phyloP scores from a whole-genome alignment of 2,888 invertebrate species.

The Julus scanicus region DNA sequence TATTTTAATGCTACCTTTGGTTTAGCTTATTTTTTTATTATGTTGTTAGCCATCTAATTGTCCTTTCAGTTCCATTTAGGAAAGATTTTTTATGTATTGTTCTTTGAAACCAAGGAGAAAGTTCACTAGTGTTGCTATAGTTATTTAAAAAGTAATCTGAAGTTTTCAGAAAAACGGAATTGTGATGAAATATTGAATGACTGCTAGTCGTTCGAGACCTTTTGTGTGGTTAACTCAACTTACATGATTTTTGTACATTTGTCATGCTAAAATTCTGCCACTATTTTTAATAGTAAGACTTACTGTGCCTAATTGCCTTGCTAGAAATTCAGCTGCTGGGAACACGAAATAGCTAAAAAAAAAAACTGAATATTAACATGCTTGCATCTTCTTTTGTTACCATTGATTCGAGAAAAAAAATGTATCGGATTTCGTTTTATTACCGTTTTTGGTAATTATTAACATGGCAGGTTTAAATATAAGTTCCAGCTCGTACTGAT shows the following conservation, averaged over 20 bases:
- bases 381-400: not conserved
- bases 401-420: not conserved
- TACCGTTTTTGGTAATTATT: not conserved
- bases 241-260: not conserved
- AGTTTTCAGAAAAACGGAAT: not conserved
- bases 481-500: not conserved
- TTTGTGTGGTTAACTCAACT: not conserved
- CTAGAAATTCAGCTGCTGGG: not conserved
- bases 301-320: conserved; percentile 24
- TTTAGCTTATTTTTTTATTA: not conserved
- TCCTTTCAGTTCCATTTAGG: not conserved
- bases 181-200: not conserved
- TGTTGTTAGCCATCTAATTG: not conserved
- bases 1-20: not conserved
- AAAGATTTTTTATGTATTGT: not conserved
- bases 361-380: not conserved
- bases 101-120: not conserved
- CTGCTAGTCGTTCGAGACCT: not conserved
- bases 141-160: not conserved
- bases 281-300: conserved; percentile 20
- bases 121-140: not conserved
- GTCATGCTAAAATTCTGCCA: conserved; percentile 1
- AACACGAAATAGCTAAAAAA: not conserved
- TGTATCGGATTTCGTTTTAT: not conserved
- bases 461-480: not conserved